Percentiles rank a stretch among this genome's conserved stretches.
phyloP scores from a whole-genome alignment of 30 jellyfish, hydroid and myxozoan species.

The Aurelia aurita region DNA sequence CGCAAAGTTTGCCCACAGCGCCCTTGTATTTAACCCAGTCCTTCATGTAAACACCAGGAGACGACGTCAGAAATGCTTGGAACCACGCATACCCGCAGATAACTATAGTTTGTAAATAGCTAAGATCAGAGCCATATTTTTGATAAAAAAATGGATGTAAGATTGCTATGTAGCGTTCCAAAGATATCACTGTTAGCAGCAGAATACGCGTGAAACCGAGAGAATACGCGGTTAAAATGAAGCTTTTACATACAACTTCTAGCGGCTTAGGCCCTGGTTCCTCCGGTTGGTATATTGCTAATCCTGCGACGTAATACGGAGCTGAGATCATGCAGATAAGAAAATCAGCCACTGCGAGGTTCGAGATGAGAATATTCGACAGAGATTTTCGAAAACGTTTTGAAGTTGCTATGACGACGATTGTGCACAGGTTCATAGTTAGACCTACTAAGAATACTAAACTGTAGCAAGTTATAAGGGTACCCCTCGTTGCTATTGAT shows the following conservation, averaged over 20 bases:
- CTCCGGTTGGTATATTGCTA: slow-evolving; percentile 21
- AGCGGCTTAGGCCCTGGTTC: slow-evolving; percentile 10
- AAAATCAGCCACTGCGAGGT: slow-evolving; percentile 52
- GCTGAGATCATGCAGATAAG: slow-evolving; percentile 37
- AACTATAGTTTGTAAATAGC: not conserved
- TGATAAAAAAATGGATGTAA: slow-evolving; percentile 40
- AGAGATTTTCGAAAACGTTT: slow-evolving; percentile 32
- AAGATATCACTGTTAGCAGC: slow-evolving; percentile 34
- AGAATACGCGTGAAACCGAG: slow-evolving; percentile 55
- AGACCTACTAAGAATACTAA: slow-evolving; percentile 34
- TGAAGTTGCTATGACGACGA: slow-evolving; percentile 30
- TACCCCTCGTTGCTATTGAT: slow-evolving; percentile 1
- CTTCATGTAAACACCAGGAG: slow-evolving; percentile 36
- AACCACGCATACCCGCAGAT: slow-evolving; percentile 43
- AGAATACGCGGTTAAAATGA: slow-evolving; percentile 29
- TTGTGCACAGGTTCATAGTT: slow-evolving; percentile 7
- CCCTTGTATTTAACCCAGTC: slow-evolving; percentile 46
- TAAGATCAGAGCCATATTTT: not conserved
- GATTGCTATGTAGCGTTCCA: slow-evolving; percentile 53
- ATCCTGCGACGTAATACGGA: slow-evolving; percentile 41
- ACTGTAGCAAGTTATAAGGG: slow-evolving; percentile 23
- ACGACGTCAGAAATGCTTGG: slow-evolving; percentile 29
- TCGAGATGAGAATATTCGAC: slow-evolving; percentile 36
- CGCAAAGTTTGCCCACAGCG: slow-evolving; percentile 28
- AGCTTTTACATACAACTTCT: slow-evolving; percentile 30